Evolutionary conservation across 2,888 invertebrate genomes (phyloP).

Genomic region (Caenorhabditis sp.): DNA sequence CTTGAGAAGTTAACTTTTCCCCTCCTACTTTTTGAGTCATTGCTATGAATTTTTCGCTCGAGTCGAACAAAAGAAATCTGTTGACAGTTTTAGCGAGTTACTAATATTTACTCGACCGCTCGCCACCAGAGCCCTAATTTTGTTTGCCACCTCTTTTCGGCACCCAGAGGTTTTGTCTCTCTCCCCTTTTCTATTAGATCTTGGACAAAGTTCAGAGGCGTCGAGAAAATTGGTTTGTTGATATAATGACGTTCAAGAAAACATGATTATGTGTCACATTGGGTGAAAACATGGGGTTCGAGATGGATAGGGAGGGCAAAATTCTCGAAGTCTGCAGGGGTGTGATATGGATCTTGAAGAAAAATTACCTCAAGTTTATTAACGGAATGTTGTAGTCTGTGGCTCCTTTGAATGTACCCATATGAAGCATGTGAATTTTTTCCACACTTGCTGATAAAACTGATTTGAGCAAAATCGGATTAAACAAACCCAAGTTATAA

Average conservation of each 20-base stretch:
- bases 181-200: constrained; percentile 27
- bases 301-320: too few relatives aligned
- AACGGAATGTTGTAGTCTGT: too few relatives aligned
- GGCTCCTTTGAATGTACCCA: too few relatives aligned
- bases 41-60: constrained; percentile 8
- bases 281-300: neutral
- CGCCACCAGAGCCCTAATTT: constrained; percentile 10
- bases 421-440: too few relatives aligned
- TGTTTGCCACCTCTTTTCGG: constrained; percentile 50
- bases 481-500: too few relatives aligned
- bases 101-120: constrained; percentile 46
- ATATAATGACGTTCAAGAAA: constrained; percentile 38
- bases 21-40: constrained; percentile 42
- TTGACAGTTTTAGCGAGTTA: constrained; percentile 32
- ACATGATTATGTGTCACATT: constrained; percentile 10
- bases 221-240: constrained; percentile 12
- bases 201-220: constrained; percentile 50
- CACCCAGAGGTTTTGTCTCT: constrained; percentile 6
- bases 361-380: too few relatives aligned
- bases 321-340: too few relatives aligned
- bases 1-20: constrained; percentile 24
- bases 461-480: too few relatives aligned
- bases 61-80: constrained; percentile 24
- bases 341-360: too few relatives aligned
- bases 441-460: too few relatives aligned